Evolutionary conservation across 2,113 vertebrate genomes (phyloP).

Genomic region (Arvicanthis niloticus): DNA sequence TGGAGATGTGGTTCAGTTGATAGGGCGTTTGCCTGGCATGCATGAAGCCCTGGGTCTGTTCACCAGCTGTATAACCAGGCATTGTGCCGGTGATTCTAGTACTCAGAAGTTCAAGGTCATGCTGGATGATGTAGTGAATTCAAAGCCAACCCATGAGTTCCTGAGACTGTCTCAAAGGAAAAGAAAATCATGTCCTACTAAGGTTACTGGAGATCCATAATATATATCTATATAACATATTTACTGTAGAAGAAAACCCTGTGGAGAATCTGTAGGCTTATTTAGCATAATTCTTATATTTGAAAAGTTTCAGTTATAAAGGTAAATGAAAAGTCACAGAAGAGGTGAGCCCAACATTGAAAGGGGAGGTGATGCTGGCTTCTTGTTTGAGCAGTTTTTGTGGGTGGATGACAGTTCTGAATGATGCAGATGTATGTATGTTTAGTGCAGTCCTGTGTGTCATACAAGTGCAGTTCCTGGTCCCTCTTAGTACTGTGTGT

Average conservation of each 20-base stretch:
- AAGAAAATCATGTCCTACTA: not conserved
- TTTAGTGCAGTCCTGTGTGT: not conserved
- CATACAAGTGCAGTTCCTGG: not conserved
- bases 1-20: not conserved
- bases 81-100: not conserved
- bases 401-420: not conserved
- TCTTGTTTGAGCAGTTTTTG: not conserved
- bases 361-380: not conserved
- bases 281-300: not conserved
- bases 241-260: not conserved
- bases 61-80: not conserved
- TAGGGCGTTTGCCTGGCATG: no score
- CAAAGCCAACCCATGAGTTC: not conserved
- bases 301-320: not conserved
- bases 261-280: not conserved
- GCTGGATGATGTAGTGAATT: not conserved
- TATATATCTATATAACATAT: not conserved
- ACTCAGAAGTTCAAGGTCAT: not conserved
- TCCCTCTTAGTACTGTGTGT: not conserved
- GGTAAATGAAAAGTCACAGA: not conserved
- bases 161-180: not conserved
- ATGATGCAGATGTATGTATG: not conserved
- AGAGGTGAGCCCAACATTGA: not conserved
- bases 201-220: not conserved
- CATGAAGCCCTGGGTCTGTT: not conserved